Percentiles rank a stretch among this genome's conserved stretches.
Conservation (phyloP, 2,888 invertebrate species). For the Odontocerum albicorne region DNA sequence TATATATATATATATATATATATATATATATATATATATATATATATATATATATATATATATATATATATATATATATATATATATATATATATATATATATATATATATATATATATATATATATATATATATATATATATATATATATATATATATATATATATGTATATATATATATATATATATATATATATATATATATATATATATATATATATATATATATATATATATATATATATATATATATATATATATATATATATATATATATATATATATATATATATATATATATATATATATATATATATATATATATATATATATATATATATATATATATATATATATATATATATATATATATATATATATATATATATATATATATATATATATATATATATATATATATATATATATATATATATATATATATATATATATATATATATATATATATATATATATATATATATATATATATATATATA, state of each 20-base stretch:
- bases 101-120: not conserved
- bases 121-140: not conserved
- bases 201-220: no score
- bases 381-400: not conserved
- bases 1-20: not conserved
- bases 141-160: not conserved
- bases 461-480: not conserved
- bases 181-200: no score
- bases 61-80: not conserved
- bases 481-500: slow-evolving; percentile 3
- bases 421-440: not conserved
- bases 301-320: not conserved
- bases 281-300: not conserved
- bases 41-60: not conserved
- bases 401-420: not conserved
- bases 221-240: no score
- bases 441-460: not conserved
- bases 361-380: not conserved
- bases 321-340: not conserved
- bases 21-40: not conserved
- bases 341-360: not conserved
- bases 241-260: not conserved
- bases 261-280: not conserved
- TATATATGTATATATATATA: no score
- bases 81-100: not conserved